A percentile compares a stretch with the other conserved stretches of the same genome.
Conservation (phyloP, 2,113 vertebrate species). For the Ahaetulla prasina region DNA sequence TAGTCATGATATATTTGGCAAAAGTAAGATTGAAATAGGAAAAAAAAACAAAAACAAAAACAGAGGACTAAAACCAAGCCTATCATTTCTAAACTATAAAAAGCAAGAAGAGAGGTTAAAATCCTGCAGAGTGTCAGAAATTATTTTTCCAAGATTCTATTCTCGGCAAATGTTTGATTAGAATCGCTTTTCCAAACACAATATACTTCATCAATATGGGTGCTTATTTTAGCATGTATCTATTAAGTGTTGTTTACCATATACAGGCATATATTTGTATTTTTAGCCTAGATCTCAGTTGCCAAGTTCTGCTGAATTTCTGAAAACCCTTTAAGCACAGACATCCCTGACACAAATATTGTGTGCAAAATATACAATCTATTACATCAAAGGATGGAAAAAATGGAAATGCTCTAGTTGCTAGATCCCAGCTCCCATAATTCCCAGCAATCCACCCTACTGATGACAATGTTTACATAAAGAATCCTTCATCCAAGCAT, state of each 20-base stretch:
- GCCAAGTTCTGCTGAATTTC: background rate
- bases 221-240: constrained; percentile 13
- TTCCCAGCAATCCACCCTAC: background rate
- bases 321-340: background rate
- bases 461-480: background rate
- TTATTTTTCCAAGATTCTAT: background rate
- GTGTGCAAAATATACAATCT: background rate
- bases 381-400: background rate
- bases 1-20: constrained; percentile 42
- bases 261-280: background rate
- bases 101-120: constrained; percentile 21
- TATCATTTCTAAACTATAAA: constrained; percentile 13
- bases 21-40: constrained; percentile 51
- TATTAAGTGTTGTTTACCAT: background rate
- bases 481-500: background rate
- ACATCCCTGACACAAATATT: background rate
- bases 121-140: background rate
- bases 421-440: background rate
- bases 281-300: background rate
- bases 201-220: constrained; percentile 18
- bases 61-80: constrained; percentile 22
- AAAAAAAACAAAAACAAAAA: constrained; percentile 27
- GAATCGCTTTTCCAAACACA: background rate
- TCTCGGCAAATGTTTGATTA: background rate
- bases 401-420: background rate